Evolutionary conservation across 1,140 invertebrate genomes (phyloP), one percentile per base, ranked within the genome.

Genomic region (Amphibalanus amphitrite): DNA sequence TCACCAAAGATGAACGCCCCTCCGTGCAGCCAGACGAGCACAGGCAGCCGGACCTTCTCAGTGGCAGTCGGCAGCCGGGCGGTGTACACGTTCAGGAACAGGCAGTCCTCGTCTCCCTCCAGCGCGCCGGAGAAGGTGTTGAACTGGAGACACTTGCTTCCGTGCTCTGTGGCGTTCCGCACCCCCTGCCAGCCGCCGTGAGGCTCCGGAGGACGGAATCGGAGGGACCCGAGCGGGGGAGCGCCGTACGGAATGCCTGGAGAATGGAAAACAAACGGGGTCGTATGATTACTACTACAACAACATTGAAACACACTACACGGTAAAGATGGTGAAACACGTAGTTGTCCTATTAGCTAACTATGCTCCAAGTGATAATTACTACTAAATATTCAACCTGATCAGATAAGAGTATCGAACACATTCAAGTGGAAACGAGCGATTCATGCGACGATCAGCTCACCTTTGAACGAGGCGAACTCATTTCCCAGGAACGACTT

Each of bases 1-100:
- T 71, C 71, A 20, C 74, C 68, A 26, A 68, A 20, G 47, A 59
- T 71, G 68, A 76, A 76, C 8, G n/a, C 70, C 69, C 77, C 76
- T 26, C 77, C 78, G 71, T 77, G 76, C n/a, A 79, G 74, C 28
- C 74, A 77, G 20, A 79, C 75, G 70, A 79, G 77, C 6, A 79
- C 78, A 8, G 78, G 77, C 26, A 74, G 69, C 30, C 30, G 30
- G 10, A 73, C 17, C 1, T 59, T 1, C 47, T 59, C 20, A 28
- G 40, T 40, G n/a, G 67, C 69, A 20, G 47, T 13, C 13, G 47
- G 47, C 1, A 59, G 47, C 1, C 47, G 10, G 20, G 30, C 30
- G 20, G 70, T 33, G 28, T 71, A 71, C 20, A 71, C 70, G 29
- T 71, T 71, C 26, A 71, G 1, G 8, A 40, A 23, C 25, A 71